phyloP scores from a whole-genome alignment of 1,140 invertebrate species.

The Wasmannia auropunctata region DNA sequence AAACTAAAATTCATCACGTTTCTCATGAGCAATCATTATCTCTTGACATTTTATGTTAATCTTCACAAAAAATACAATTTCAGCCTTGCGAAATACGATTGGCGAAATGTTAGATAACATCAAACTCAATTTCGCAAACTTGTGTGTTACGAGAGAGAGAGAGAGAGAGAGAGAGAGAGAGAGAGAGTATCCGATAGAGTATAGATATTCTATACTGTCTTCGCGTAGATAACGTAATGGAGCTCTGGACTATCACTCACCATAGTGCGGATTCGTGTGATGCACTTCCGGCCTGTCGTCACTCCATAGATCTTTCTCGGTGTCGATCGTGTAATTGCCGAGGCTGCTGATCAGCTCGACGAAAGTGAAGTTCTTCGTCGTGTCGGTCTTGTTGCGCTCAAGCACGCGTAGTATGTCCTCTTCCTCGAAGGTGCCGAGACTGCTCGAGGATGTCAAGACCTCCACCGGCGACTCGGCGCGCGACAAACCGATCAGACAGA shows the following conservation, averaged over 20 bases:
- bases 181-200: too few relatives aligned
- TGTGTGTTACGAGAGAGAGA: too few relatives aligned
- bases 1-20: not conserved
- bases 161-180: too few relatives aligned
- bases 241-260: constrained; percentile 42
- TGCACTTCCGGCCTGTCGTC: not conserved
- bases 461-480: constrained; percentile 63
- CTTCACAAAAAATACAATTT: not conserved
- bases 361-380: constrained; percentile 65
- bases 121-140: not conserved
- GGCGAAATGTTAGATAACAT: not conserved
- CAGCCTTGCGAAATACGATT: not conserved
- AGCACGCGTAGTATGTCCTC: constrained; percentile 62
- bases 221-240: not conserved
- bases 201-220: not conserved
- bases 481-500: constrained; percentile 32
- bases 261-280: constrained; percentile 61
- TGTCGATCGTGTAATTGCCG: constrained; percentile 55
- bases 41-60: not conserved
- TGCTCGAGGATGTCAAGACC: constrained; percentile 46
- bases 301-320: not conserved
- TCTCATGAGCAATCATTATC: not conserved
- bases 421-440: constrained; percentile 54
- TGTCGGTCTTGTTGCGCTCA: constrained; percentile 54
- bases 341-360: constrained; percentile 56